phyloP scores from a whole-genome alignment of 2,888 invertebrate genomes.

The Andrena praecox region DNA sequence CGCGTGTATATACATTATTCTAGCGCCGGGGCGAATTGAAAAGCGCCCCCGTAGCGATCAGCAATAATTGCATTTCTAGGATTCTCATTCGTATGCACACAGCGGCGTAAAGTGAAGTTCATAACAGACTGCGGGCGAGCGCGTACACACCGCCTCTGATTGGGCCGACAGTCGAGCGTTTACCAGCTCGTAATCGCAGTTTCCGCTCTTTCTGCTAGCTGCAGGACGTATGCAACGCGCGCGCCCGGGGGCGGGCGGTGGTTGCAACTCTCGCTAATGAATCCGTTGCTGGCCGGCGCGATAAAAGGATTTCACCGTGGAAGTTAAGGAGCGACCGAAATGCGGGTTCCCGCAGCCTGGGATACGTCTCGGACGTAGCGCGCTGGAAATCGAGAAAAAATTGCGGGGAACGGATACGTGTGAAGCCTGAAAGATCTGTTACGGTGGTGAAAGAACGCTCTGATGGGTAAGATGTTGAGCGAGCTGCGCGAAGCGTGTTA shows the following conservation, averaged over 20 bases:
- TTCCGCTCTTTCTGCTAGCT: conserved; percentile 19
- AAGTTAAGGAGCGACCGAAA: conserved; percentile 20
- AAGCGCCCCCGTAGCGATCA: conserved; percentile 44
- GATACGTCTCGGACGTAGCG: not conserved
- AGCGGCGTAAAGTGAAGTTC: conserved; percentile 47
- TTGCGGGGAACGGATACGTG: not conserved
- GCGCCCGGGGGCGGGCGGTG: not conserved
- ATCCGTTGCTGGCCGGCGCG: conserved; percentile 9
- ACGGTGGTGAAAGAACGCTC: not conserved
- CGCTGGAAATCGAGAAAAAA: conserved; percentile 10
- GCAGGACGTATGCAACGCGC: not conserved
- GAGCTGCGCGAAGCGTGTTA: not conserved
- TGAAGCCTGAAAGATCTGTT: not conserved
- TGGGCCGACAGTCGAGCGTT: conserved; percentile 23
- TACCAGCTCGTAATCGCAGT: conserved; percentile 43
- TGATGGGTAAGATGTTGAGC: not conserved
- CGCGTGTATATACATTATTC: conserved; percentile 24
- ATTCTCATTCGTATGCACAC: conserved; percentile 62
- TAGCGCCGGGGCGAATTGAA: conserved; percentile 25
- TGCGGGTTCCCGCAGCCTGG: not conserved
- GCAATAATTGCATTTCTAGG: conserved; percentile 66
- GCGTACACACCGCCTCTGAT: conserved; percentile 30
- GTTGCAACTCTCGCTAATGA: conserved; percentile 40
- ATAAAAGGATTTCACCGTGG: conserved; percentile 28
- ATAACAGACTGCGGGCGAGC: conserved; percentile 32